Evolutionary conservation across 1,140 invertebrate species (phyloP), one percentile per base, ranked within the genome.

Genomic region (Tachypleus tridentatus): DNA sequence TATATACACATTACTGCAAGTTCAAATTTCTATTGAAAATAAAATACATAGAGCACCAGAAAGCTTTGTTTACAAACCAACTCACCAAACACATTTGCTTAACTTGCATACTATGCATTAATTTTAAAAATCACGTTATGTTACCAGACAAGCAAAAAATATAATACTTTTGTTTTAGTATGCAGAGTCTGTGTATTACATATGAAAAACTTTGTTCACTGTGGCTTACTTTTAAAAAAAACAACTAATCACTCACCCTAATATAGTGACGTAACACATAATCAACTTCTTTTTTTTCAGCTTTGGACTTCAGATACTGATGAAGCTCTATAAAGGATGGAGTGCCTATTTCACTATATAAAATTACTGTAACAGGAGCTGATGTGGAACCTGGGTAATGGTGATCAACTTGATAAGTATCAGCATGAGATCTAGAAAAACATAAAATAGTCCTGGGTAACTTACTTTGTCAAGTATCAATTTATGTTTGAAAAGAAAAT

Each of bases 191-290:
- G 2, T 29, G 2, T 29, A 29, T 29, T 29, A 29, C 29, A 29
- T 29, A 29, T 29, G 29, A 29, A 29, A 29, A 29, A 29, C 29
- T 29, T 29, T 29, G 29, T 29, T 29, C 29, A 29, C 29, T 29
- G 29, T 29, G 29, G 29, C 29, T 29, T 29, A 29, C 29, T 29
- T 29, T 29, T 29, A 29, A 29, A 2, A 29, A 29, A 29, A 29
- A 29, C 29, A 29, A 29, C 29, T 29, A 29, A 29, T 29, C 29
- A 29, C 69, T 64, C 62, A 79, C 87, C 80, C 87, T 85, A 3
- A 91, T 78, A 81, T 85, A 91, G 81, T 96, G 93, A 61, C 94
- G 81, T 7, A 93, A 75, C 63, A 95, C 80, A 78, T 96, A 98
- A 73, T 87, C 85, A n/a, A 97, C 83, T 64, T 82, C 79, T 48